Conservation (phyloP, 2,113 vertebrate species). For the Butorides virescens region DNA sequence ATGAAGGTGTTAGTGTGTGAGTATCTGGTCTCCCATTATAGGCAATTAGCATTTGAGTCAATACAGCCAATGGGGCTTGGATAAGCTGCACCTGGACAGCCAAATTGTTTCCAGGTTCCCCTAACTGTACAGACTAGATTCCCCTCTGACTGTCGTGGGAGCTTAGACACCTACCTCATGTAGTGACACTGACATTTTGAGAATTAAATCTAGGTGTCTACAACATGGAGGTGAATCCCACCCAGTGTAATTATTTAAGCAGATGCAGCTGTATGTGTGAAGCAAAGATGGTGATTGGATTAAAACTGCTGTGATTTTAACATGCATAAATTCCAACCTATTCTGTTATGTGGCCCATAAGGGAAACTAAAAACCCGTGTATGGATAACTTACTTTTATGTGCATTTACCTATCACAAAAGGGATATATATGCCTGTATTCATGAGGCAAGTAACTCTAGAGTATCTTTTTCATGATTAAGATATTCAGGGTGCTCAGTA, state of each 20-base stretch:
- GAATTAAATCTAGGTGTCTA: not conserved
- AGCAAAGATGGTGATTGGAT: not conserved
- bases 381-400: not conserved
- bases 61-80: not conserved
- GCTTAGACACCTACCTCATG: not conserved
- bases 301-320: not conserved
- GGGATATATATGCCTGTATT: not conserved
- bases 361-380: not conserved
- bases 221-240: not conserved
- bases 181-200: not conserved
- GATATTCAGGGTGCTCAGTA: not conserved
- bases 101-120: not conserved
- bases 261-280: not conserved
- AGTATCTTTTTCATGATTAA: not conserved
- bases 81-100: not conserved
- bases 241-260: not conserved
- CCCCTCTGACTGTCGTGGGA: not conserved
- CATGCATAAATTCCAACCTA: not conserved
- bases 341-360: not conserved
- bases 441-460: not conserved
- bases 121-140: not conserved
- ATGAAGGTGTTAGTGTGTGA: not conserved
- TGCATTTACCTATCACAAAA: not conserved
- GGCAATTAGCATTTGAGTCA: not conserved
- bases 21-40: not conserved